Base-by-base conservation (phyloP, 1,140 invertebrate species). In the Rhynchophorus ferrugineus region DNA sequence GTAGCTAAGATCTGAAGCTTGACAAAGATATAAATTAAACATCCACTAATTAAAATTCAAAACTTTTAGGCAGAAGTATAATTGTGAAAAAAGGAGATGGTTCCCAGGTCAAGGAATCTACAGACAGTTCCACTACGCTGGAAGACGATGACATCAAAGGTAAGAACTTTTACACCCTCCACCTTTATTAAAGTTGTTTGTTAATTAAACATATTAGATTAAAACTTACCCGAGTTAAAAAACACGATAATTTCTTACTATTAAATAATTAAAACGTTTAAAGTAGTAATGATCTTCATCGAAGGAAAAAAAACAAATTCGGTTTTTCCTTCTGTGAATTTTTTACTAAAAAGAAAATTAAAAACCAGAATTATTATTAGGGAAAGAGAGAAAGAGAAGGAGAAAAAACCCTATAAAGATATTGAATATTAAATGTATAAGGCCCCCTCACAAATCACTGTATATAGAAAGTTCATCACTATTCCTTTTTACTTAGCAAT, bases 61-160 rank as follows among this genome's bases (percentile, higher is more conserved):
- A 29, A 5, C 11, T 73, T 73, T 39, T 73, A 87, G 84, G 82
- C 79, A 79, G 82, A 75, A 88, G 84, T 66, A 93, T 92, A 75
- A 83, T 92, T 44, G 89, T 85, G 59, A 95, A 94, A 73, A 95
- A 95, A 71, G 87, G 89, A 38, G 90, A 93, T 65, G 90, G 91
- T 56, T 93, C 89, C 53, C 90, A 94, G 75, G 90, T 95, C 13
- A 95, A 95, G 71, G 91, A 95, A 72, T 94, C 90, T 17, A 93
- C 91, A 22, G 91, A 95, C 69, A 88, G 85, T 68, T 92, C 87
- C 66, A 92, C 89, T 66, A 95, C 91, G 54, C 83, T 91, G 46
- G 79, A 93, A 72, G 91, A 95, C 71, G 91, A 95, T 69, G 90
- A 93, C 69, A 80, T 82, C 61, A 89, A 89, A 84, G 87, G 87